Evolutionary conservation across 2,113 vertebrate genomes (phyloP).

Genomic region (Hypomesus transpacificus): DNA sequence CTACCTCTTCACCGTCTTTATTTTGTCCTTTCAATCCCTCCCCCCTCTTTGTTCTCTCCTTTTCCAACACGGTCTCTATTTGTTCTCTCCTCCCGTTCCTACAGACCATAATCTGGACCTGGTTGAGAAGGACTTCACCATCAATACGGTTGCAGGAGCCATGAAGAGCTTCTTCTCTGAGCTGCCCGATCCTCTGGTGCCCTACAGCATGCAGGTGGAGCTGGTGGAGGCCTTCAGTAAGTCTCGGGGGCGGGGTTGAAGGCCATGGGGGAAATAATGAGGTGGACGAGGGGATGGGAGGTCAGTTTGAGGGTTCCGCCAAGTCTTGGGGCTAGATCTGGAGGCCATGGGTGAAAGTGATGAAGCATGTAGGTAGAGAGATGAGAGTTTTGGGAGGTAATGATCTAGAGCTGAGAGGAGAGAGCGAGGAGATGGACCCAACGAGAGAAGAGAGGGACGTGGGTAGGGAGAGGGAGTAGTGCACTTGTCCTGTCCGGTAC

Average conservation of each 20-base stretch:
- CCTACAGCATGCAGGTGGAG: constrained; percentile 86
- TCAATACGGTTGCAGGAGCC: constrained; percentile 91
- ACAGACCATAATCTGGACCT: constrained; percentile 85
- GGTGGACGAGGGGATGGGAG: constrained; percentile 20
- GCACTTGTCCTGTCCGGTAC: too few relatives aligned
- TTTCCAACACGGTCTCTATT: not conserved
- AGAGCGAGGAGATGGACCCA: not conserved
- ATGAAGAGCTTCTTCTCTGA: constrained; percentile 98
- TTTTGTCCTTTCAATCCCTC: not conserved
- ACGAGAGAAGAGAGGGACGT: not conserved
- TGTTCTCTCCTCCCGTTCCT: not conserved
- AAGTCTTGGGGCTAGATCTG: not conserved
- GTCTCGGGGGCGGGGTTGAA: constrained; percentile 46
- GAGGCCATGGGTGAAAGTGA: constrained; percentile 17
- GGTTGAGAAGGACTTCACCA: constrained; percentile 91
- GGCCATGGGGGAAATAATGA: constrained; percentile 19
- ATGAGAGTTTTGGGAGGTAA: constrained; percentile 27
- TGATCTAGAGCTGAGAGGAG: not conserved
- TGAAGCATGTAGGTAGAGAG: constrained; percentile 18
- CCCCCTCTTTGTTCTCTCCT: not conserved
- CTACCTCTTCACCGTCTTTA: not conserved
- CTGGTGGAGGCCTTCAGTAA: constrained; percentile 95
- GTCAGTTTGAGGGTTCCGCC: constrained; percentile 4
- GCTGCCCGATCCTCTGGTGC: constrained; percentile 88
- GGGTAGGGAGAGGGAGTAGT: not conserved